Evolutionary conservation across 2,113 vertebrate genomes (phyloP), one percentile per base, ranked within the genome.

Genomic region (Gopherus evgoodei): DNA sequence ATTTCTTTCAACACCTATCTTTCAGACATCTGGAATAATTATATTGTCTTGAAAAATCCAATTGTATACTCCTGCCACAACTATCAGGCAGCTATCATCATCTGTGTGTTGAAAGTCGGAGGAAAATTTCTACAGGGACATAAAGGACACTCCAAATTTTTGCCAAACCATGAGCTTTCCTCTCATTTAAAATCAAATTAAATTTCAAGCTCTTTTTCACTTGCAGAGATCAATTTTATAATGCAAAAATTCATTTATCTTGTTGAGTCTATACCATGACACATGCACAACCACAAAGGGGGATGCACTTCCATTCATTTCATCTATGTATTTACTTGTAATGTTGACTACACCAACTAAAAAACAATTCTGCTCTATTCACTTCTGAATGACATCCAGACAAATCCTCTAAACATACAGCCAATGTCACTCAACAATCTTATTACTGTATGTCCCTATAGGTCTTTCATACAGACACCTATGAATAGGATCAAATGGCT

Each of bases 221-320:
- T 86, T 24, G 27, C 57, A 95, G 69, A 83, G 21, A 84, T 24
- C 16, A 57, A 75, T 82, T 93, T 79, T 81, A 89, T 27, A 72
- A 83, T 2, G 75, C 19, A 87, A 89, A 81, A 10, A 1, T 6
- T 72, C 65, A 86, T 81, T 86, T 72, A 38, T 5, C n/a, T 72
- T 78, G 11, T 38, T 56, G 86, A 86, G 57, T 44, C 49, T 10
- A 6, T 50, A 49, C 84, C 11, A 81, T 49, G 54, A 84, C 72
- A 96, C 89, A 86, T 11, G 83, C 13, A 76, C 57, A 59, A 31
- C 27, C 24, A 59, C 10, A 44, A 89, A 82, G 12, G 86, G 84
- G 11, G n/a, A 29, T 1, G 19, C 2, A 53, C 22, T 93, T 52
- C 79, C 72, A 0, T 0, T 72, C 9, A 38, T n/a, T 72, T 19